Conservation (phyloP, 2,797 vertebrate genomes). For the Okamejei kenojei region DNA sequence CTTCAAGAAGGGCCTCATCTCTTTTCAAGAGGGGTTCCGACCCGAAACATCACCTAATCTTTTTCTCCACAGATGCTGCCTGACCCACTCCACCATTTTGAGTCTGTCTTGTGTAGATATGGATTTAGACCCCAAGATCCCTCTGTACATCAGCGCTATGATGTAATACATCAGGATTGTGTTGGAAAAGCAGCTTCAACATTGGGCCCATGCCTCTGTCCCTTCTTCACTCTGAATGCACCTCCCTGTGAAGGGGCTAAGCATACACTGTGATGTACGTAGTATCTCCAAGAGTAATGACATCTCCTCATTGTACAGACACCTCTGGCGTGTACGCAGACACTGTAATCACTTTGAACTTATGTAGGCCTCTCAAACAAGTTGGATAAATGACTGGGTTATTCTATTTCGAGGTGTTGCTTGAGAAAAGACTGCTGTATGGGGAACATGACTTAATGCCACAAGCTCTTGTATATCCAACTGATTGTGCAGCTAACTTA, state of each 20-base stretch:
- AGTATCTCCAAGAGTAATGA: no score
- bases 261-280: background rate
- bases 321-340: background rate
- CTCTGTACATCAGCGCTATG: no score
- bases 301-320: background rate
- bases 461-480: background rate
- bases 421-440: background rate
- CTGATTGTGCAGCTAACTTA: background rate
- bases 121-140: no score
- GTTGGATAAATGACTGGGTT: background rate
- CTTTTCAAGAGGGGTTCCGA: no score
- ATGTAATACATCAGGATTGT: no score
- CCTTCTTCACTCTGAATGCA: background rate
- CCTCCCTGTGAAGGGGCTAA: background rate
- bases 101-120: no score
- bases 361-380: background rate
- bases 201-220: background rate
- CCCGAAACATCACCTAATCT: no score
- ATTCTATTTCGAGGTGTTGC: background rate
- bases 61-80: no score
- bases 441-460: background rate
- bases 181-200: background rate
- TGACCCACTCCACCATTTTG: no score
- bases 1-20: no score
- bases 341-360: background rate